phyloP scores from a whole-genome alignment of 1,140 invertebrate genomes.

The Sinonovacula constricta region DNA sequence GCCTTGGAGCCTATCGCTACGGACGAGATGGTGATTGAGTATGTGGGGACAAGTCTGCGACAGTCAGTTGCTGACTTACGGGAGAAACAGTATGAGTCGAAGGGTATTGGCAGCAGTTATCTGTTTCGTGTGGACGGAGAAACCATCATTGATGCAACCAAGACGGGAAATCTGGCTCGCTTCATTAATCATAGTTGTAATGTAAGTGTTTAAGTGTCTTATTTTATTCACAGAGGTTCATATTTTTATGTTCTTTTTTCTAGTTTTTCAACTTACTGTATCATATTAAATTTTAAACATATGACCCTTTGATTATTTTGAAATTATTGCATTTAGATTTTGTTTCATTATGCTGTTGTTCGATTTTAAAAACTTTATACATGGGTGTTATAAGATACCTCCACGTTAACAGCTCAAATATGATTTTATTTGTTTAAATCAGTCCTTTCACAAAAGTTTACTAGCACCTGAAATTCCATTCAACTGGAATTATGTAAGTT shows the following conservation, averaged over 20 bases:
- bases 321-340: too few relatives aligned
- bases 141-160: conserved; percentile 99
- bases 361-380: too few relatives aligned
- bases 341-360: too few relatives aligned
- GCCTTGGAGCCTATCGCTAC: conserved; percentile 99
- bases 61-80: conserved; percentile 95
- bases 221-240: not conserved
- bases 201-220: too few relatives aligned
- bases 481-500: too few relatives aligned
- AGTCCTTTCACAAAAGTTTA: too few relatives aligned
- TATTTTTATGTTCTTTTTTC: not conserved
- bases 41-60: conserved; percentile 97
- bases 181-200: conserved; percentile 99
- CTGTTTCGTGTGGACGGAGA: conserved; percentile 98
- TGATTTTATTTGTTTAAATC: too few relatives aligned
- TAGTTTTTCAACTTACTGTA: not conserved
- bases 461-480: too few relatives aligned
- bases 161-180: conserved; percentile 97
- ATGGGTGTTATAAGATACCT: too few relatives aligned
- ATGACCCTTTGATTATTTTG: too few relatives aligned
- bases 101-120: conserved; percentile 98
- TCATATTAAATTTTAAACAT: too few relatives aligned
- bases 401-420: too few relatives aligned
- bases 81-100: conserved; percentile 96
- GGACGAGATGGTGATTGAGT: conserved; percentile 99